Evolutionary conservation across 2,797 vertebrate species (phyloP).

Genomic region (Enteromius mattozi): DNA sequence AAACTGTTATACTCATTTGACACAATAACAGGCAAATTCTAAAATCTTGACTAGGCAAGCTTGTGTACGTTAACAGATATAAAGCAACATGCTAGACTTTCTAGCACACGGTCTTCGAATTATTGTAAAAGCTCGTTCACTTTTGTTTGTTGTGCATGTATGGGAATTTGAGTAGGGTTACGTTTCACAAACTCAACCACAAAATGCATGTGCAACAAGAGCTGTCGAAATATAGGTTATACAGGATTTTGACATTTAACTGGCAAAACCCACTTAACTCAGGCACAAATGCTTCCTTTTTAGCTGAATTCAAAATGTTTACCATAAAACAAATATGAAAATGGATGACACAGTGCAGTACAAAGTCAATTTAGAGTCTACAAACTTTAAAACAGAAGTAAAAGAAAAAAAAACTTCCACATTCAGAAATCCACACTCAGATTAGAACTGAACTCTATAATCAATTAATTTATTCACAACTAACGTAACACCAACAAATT

Average conservation of each 20-base stretch:
- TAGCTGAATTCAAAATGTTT: not conserved
- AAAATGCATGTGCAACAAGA: slow-evolving; percentile 4
- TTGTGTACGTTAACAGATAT: not conserved
- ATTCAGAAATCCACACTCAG: not conserved
- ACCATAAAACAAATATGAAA: not conserved
- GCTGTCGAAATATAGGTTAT: slow-evolving; percentile 35
- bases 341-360: not conserved
- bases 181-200: slow-evolving; percentile 21
- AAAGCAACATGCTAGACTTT: not conserved
- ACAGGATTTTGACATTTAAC: slow-evolving; percentile 21
- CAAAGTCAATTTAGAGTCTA: not conserved
- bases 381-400: not conserved
- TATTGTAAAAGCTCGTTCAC: not conserved
- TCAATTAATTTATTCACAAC: not conserved
- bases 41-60: not conserved
- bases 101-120: not conserved
- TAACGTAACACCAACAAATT: not conserved
- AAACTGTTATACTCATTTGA: not conserved
- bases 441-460: not conserved
- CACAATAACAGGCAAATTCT: not conserved
- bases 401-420: not conserved
- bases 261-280: slow-evolving; percentile 1
- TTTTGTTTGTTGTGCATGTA: not conserved
- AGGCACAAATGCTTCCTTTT: slow-evolving; percentile 6
- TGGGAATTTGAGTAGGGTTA: not conserved